Conservation (phyloP, 2,888 invertebrate genomes). For the Choristoneura rosaceana region DNA sequence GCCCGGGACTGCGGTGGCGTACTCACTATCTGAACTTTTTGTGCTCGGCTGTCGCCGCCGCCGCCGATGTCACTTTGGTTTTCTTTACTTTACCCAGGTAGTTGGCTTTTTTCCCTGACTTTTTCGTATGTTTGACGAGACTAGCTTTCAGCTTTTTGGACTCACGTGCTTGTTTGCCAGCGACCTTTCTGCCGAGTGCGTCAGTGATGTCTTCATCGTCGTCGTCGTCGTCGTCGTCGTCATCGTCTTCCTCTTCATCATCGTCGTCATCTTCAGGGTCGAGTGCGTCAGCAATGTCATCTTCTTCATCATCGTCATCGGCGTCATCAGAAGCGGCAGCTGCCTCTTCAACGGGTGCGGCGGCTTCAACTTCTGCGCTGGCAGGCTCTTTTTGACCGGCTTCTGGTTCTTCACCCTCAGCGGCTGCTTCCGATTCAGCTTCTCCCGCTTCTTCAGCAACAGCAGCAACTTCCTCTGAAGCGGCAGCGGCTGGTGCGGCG, state of each 20-base stretch:
- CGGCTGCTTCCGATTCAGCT: conserved; percentile 62
- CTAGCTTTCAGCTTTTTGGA: conserved; percentile 88
- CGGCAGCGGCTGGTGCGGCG: conserved; percentile 60
- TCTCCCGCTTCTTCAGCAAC: conserved; percentile 61
- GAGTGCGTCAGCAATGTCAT: conserved; percentile 83
- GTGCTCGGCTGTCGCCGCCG: conserved; percentile 78
- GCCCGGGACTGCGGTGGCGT: conserved; percentile 64
- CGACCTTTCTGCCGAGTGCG: conserved; percentile 84
- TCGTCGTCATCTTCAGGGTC: conserved; percentile 88
- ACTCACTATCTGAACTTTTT: conserved; percentile 85
- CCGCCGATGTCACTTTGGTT: conserved; percentile 81
- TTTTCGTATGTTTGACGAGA: conserved; percentile 75
- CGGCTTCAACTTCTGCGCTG: conserved; percentile 68
- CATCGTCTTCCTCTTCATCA: conserved; percentile 88
- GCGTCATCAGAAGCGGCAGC: conserved; percentile 75
- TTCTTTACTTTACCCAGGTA: conserved; percentile 82
- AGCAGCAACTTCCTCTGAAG: conserved; percentile 62
- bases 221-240: conserved; percentile 88
- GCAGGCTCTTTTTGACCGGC: conserved; percentile 76
- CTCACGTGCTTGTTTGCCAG: conserved; percentile 91
- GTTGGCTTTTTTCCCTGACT: conserved; percentile 80
- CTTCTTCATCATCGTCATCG: conserved; percentile 87
- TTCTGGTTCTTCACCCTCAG: conserved; percentile 74
- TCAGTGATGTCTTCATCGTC: conserved; percentile 88
- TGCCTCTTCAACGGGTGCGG: conserved; percentile 63